Base-by-base conservation (phyloP, 2,113 vertebrate genomes). In the Sebastes schlegelii region DNA sequence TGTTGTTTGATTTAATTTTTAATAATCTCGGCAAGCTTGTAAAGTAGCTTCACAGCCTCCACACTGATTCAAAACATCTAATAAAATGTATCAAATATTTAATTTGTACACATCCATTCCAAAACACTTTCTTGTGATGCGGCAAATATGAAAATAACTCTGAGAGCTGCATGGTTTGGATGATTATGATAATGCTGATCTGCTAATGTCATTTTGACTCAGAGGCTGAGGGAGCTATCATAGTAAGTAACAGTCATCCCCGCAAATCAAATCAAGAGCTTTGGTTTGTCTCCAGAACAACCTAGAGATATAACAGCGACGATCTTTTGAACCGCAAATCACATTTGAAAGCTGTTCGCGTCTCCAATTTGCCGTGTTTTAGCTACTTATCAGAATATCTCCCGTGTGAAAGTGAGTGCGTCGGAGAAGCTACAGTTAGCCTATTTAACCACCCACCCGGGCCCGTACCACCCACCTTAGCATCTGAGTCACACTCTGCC, bases 361-460 rank as follows among this genome's bases (percentile, higher is more conserved):
- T 93, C 87, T 94, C 83, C 89, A 93, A 94, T 95, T 93, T 93
- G 86, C 87, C 8, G 77, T 87, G 86, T 92, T 92, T 92, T 86
- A 93, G 93, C 88, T 92, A 89, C 89, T 93, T 95, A 95, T 94
- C 91, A 79, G 88, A 87, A 87, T 87, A 95, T 94, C 94, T 93
- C 91, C 89, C 73, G 83, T 92, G 90, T 93, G 91, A 92, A 89
- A 93, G 92, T 86, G 90, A 92, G 85, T 87, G 91, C 73, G 88
- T 86, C 91, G 81, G 89, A 94, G 88, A 94, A 92, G 93, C 90
- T 90, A 87, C 92, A 92, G 92, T 93, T 93, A 94, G 93, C 82
- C 91, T 91, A 94, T 95, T 96, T 94, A 95, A 94, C 95, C 94
- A 89, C 95, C 95, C 95, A 95, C 95, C 92, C 90, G 89, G 77